Evolutionary conservation across 2,797 vertebrate species (phyloP).

Genomic region (Phylloscopus collybita): DNA sequence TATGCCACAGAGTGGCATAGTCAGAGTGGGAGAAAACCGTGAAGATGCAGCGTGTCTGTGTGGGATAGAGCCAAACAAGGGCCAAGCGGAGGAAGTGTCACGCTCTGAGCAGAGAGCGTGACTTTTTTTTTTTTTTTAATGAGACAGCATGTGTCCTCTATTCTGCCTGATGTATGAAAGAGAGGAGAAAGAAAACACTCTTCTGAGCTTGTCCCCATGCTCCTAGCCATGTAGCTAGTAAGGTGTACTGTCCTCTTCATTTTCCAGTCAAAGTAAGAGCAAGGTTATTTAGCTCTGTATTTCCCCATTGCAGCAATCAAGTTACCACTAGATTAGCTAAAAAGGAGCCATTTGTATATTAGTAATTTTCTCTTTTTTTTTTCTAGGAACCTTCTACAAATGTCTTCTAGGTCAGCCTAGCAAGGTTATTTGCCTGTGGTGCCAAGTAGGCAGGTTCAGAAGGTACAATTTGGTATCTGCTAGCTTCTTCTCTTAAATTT

Average conservation of each 20-base stretch:
- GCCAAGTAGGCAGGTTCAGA: neutral
- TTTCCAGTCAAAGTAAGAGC: neutral
- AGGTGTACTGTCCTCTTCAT: neutral
- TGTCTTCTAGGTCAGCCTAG: neutral
- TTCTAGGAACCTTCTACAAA: neutral
- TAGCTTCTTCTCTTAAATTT: neutral
- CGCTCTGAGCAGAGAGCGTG: neutral
- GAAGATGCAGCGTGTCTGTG: neutral
- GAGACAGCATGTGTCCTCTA: neutral
- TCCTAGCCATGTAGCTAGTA: neutral
- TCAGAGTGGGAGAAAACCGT: neutral
- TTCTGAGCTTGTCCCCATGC: neutral
- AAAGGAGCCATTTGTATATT: neutral
- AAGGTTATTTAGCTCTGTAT: neutral
- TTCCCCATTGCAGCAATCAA: neutral
- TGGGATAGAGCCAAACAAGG: neutral
- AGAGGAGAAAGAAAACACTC: neutral
- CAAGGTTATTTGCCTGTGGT: neutral
- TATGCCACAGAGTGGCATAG: rapidly evolving
- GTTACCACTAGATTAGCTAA: neutral
- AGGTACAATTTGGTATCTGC: neutral
- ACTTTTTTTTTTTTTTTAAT: neutral
- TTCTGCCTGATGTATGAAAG: neutral
- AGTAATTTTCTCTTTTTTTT: neutral
- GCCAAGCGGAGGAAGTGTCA: neutral